phyloP scores from a whole-genome alignment of 2,888 invertebrate genomes.

The Ditula angustiorana region DNA sequence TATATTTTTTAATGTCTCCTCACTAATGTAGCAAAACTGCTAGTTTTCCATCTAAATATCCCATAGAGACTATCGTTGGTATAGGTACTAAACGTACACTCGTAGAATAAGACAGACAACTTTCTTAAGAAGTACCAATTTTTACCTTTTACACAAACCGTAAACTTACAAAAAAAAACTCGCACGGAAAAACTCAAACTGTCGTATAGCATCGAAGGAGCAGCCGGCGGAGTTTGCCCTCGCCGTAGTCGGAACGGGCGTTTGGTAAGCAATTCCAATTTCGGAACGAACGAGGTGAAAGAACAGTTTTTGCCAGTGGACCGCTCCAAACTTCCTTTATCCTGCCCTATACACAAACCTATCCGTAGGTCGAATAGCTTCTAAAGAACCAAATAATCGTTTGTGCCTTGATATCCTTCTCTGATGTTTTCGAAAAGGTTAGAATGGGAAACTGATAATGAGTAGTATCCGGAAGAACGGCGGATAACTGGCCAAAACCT shows the following conservation, averaged over 20 bases:
- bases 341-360: slow-evolving; percentile 31
- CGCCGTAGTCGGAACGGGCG: slow-evolving; percentile 10
- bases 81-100: neutral
- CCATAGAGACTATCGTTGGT: neutral
- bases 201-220: slow-evolving; percentile 3
- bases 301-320: slow-evolving; percentile 43
- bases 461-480: slow-evolving; percentile 8
- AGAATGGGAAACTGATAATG: slow-evolving; percentile 18
- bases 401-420: slow-evolving; percentile 41
- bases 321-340: slow-evolving; percentile 39
- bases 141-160: neutral
- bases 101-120: neutral
- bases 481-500: neutral
- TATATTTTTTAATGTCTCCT: too few relatives aligned
- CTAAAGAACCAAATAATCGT: slow-evolving; percentile 46
- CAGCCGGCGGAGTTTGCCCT: slow-evolving; percentile 3
- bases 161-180: too few relatives aligned
- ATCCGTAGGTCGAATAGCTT: slow-evolving; percentile 14
- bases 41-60: too few relatives aligned
- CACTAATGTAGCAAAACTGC: too few relatives aligned
- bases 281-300: slow-evolving; percentile 44
- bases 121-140: neutral
- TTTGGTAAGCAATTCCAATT: slow-evolving; percentile 44
- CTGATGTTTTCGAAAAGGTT: slow-evolving; percentile 20
- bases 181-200: slow-evolving; percentile 4